Conservation (phyloP, 2,797 vertebrate species). For the Schizothorax lantsangensis region DNA sequence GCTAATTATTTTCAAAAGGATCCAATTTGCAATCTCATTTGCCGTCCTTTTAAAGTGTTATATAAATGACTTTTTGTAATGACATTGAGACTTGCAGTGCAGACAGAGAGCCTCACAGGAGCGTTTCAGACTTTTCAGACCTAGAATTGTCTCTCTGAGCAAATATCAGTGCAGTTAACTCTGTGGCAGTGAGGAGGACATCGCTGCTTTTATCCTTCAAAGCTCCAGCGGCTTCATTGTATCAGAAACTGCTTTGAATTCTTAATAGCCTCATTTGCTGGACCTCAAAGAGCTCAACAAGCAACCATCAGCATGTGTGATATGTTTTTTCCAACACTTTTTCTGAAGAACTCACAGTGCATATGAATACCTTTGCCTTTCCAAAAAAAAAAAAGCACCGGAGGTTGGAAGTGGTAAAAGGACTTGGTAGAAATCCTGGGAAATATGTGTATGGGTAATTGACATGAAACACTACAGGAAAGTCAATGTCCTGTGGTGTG, state of each 20-base stretch:
- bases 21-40: constrained; percentile 32
- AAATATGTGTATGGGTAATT: not conserved
- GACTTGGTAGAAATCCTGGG: not conserved
- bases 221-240: constrained; percentile 53
- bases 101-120: constrained; percentile 48
- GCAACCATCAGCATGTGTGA: constrained; percentile 22
- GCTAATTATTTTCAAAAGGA: constrained; percentile 55
- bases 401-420: constrained; percentile 25
- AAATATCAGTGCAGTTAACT: constrained; percentile 32
- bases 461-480: not conserved
- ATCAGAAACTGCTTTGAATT: constrained; percentile 55
- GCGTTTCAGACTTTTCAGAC: constrained; percentile 31
- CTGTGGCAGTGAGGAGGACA: constrained; percentile 26
- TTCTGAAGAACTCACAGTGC: constrained; percentile 3
- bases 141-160: constrained; percentile 34
- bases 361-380: constrained; percentile 14
- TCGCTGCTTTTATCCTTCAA: constrained; percentile 47
- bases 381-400: not conserved
- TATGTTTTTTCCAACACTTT: constrained; percentile 6
- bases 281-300: constrained; percentile 34
- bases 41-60: constrained; percentile 23
- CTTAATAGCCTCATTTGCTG: constrained; percentile 47
- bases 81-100: constrained; percentile 42
- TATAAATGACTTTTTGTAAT: constrained; percentile 41
- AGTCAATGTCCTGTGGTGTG: not conserved